Conservation (phyloP, 2,113 vertebrate genomes). For the Hippocampus zosterae region DNA sequence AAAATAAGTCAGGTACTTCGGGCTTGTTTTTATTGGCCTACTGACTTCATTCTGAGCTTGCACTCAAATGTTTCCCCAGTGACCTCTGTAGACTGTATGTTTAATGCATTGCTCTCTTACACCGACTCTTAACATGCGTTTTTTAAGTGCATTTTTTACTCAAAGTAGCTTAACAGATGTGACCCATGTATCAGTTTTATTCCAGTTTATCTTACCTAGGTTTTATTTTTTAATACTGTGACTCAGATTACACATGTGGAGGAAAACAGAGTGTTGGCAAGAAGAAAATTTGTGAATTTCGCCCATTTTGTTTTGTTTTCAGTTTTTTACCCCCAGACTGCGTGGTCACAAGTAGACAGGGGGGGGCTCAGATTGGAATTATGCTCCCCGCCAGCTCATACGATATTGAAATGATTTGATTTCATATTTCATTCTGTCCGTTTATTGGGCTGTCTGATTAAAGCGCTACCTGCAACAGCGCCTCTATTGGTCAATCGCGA, state of each 20-base stretch:
- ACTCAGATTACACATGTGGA: conserved; percentile 19
- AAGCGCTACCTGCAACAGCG: conserved; percentile 76
- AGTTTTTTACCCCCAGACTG: not conserved
- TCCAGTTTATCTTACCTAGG: conserved; percentile 10
- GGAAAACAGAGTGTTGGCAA: not conserved
- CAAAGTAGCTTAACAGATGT: not conserved
- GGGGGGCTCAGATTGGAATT: not conserved
- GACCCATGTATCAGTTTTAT: conserved; percentile 4
- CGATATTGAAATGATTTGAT: conserved; percentile 38
- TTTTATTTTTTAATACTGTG: conserved; percentile 20
- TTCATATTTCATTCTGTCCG: conserved; percentile 37
- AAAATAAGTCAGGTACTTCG: conserved; percentile 37
- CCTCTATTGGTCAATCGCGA: conserved; percentile 52
- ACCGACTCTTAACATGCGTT: not conserved
- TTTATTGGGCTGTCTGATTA: conserved; percentile 60
- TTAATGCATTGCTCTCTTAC: not conserved
- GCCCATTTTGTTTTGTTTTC: not conserved
- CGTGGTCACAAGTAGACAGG: not conserved
- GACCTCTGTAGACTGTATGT: not conserved
- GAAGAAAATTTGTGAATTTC: not conserved
- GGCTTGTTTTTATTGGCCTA: conserved; percentile 60
- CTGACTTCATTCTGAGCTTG: conserved; percentile 36
- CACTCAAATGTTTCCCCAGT: not conserved
- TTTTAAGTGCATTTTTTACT: not conserved
- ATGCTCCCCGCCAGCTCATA: conserved; percentile 4